Base-by-base conservation (phyloP, 2,113 vertebrate genomes). In the Ictalurus punctatus region DNA sequence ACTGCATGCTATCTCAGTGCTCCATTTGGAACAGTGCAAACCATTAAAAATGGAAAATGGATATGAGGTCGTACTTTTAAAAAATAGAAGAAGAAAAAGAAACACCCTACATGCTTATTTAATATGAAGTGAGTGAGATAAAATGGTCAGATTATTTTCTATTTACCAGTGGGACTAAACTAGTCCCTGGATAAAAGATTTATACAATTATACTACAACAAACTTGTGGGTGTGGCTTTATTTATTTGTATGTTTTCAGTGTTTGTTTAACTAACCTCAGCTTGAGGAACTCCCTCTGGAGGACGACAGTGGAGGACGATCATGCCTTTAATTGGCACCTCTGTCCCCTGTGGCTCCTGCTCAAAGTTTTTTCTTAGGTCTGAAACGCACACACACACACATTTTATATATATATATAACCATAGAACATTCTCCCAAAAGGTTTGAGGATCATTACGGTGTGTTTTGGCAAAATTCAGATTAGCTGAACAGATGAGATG, bases 351-450 rank as follows among this genome's bases (percentile, higher is more conserved):
- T 0, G 98, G 98, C 91, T 99, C 97, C 94, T 99, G 97, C 92
- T 99, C 98, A 84, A 99, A 99, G 94, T 98, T 99, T 89, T 99
- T 99, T 92, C 98, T 95, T 40, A 99, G 93, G 95, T 99, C 98
- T 99, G 56, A 87, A 71, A 89, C 52, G 84, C 52, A 67, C 30
- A 83, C 30, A 79, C 40, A 86, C 6, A 54, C 17, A 30, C 59
- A 40, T 40, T 4, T 40, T 2, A 40, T 40, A 40, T 40, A 40
- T 40, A 40, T 40, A 40, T 40, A 40, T 40, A 2, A 40, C 69
- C 48, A 48, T 6, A 48, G 48, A 48, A 48, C 7, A 48, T 48
- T 48, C 48, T 48, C 48, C 48, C 48, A 48, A 48, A 48, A 48
- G 48, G 48, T 48, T 48, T 48, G 48, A 48, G 48, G 48, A 48